Conservation (phyloP, 2,113 vertebrate genomes). For the Grammomys dolichurus region DNA sequence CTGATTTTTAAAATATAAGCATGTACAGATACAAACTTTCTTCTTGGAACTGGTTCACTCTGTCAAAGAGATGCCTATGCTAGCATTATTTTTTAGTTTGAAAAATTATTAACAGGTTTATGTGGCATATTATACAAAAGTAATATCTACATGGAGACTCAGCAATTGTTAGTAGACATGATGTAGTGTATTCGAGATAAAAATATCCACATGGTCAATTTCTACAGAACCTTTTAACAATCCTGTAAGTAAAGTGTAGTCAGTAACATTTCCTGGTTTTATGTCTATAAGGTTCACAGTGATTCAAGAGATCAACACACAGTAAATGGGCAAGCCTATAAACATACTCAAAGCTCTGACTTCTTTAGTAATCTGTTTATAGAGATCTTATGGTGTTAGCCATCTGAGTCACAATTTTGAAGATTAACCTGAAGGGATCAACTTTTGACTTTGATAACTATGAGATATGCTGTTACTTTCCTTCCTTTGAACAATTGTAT, state of each 20-base stretch:
- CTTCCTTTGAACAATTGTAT: neutral
- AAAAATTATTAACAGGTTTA: neutral
- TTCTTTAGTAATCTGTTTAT: slow-evolving; percentile 34
- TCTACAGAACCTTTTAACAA: neutral
- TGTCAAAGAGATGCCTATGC: neutral
- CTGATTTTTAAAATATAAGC: neutral
- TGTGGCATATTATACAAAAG: neutral
- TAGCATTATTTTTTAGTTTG: neutral
- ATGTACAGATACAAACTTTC: neutral
- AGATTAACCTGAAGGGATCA: neutral
- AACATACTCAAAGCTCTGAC: neutral
- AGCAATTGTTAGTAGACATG: neutral
- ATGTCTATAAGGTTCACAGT: neutral
- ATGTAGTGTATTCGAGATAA: neutral
- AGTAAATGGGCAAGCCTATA: neutral
- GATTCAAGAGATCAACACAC: neutral
- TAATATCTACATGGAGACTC: neutral
- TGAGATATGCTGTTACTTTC: neutral
- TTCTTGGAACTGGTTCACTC: neutral
- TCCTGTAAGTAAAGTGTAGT: neutral
- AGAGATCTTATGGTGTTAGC: neutral
- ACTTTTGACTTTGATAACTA: neutral
- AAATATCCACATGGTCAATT: slow-evolving; percentile 1
- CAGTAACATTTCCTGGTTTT: slow-evolving; percentile 22
- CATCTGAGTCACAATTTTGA: neutral